Evolutionary conservation across 2,113 vertebrate species (phyloP).

Genomic region (Corydoras sp.): DNA sequence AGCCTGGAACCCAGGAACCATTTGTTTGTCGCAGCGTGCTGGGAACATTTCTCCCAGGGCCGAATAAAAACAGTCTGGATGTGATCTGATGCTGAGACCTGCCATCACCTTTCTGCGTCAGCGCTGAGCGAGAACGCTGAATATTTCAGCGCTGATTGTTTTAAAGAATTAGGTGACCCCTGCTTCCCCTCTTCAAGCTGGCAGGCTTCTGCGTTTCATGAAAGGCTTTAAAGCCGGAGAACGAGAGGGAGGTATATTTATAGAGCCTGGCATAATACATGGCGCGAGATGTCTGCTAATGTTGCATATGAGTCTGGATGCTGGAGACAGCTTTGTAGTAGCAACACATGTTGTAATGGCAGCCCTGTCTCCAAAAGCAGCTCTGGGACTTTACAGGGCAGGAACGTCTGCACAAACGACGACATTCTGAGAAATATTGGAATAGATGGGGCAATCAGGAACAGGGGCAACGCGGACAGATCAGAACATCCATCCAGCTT

Average conservation of each 20-base stretch:
- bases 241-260: slow-evolving; percentile 37
- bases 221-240: background rate
- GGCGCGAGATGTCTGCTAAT: slow-evolving; percentile 34
- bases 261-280: slow-evolving; percentile 30
- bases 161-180: slow-evolving; percentile 42
- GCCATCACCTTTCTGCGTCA: background rate
- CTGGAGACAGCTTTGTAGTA: slow-evolving; percentile 36
- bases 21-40: too few species aligned
- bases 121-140: slow-evolving; percentile 19
- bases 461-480: background rate
- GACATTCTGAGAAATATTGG: background rate
- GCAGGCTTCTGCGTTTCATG: background rate
- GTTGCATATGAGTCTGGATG: slow-evolving; percentile 39
- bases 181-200: background rate
- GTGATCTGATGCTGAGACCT: background rate
- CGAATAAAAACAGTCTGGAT: background rate
- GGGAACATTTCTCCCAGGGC: too few species aligned
- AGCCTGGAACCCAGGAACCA: too few species aligned
- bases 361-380: slow-evolving; percentile 27
- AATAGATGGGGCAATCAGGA: background rate
- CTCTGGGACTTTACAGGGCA: slow-evolving; percentile 29
- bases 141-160: slow-evolving; percentile 50
- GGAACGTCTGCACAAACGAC: background rate
- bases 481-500: too few species aligned
- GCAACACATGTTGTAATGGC: slow-evolving; percentile 31